phyloP scores from a whole-genome alignment of 2,113 vertebrate species.

The Microtus ochrogaster region DNA sequence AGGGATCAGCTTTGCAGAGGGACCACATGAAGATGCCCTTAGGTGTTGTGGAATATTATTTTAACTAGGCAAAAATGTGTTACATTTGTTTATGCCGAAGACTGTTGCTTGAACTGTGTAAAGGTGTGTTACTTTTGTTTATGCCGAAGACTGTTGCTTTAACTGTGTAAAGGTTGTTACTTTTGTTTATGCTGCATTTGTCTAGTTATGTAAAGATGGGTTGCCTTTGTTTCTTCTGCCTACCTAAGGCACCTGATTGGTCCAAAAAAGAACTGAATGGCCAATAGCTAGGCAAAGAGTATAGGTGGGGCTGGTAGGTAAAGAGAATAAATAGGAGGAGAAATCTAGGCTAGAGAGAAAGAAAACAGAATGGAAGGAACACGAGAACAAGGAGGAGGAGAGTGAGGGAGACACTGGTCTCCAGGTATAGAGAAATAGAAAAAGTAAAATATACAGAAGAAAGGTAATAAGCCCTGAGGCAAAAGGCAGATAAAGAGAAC shows the following conservation, averaged over 20 bases:
- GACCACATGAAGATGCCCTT: rapidly evolving
- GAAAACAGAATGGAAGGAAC: no score
- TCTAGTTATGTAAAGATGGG: background rate
- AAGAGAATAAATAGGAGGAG: background rate
- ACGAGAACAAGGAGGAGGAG: no score
- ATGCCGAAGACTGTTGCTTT: no score
- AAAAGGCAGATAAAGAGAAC: background rate
- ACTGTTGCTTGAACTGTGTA: no score
- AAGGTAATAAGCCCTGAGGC: background rate
- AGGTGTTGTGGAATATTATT: background rate
- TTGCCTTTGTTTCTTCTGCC: background rate
- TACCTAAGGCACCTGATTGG: background rate
- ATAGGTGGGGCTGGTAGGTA: background rate
- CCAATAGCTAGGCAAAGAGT: background rate
- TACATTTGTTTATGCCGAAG: background rate
- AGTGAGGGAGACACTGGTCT: no score
- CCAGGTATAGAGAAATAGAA: no score
- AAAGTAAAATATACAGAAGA: background rate
- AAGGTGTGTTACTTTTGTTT: no score
- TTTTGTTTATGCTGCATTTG: background rate
- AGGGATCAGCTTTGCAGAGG: background rate
- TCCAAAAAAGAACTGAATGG: background rate
- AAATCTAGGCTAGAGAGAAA: background rate
- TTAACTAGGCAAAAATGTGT: background rate
- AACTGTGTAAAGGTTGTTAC: no score